Evolutionary conservation across 2,797 vertebrate species (phyloP).

Genomic region (Enteromius treurensis): DNA sequence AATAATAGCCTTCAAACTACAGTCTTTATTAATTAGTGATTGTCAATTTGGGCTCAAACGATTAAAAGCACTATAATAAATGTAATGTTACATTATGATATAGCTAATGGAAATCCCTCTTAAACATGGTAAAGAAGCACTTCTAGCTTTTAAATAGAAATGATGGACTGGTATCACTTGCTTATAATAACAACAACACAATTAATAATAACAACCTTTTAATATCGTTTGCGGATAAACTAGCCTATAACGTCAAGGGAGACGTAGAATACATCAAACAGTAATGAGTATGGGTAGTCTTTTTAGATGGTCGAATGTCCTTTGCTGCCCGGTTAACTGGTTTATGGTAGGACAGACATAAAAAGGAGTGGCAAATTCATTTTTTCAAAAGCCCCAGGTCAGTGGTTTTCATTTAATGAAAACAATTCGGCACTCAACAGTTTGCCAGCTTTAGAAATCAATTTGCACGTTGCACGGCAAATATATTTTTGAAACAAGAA

Average conservation of each 20-base stretch:
- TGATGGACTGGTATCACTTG: background rate
- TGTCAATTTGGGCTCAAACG: background rate
- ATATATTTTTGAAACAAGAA: background rate
- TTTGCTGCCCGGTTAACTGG: background rate
- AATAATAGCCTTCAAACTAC: background rate
- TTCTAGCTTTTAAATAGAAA: background rate
- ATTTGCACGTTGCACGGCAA: background rate
- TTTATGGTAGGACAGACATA: background rate
- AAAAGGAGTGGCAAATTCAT: background rate
- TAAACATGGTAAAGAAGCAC: background rate
- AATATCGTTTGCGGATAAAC: background rate
- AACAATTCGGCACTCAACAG: background rate
- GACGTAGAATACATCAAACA: background rate
- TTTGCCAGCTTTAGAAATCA: background rate
- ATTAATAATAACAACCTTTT: background rate
- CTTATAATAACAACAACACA: background rate
- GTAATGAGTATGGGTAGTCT: background rate
- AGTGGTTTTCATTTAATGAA: constrained; percentile 2
- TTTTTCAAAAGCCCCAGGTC: constrained; percentile 7
- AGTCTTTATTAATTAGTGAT: background rate
- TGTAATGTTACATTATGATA: background rate
- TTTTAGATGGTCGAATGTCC: background rate
- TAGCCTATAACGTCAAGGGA: background rate
- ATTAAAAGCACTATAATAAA: background rate
- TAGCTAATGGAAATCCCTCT: background rate